Evolutionary conservation across 1,140 invertebrate species (phyloP), one percentile per base, ranked within the genome.

Genomic region (Heliconius hermathena): DNA sequence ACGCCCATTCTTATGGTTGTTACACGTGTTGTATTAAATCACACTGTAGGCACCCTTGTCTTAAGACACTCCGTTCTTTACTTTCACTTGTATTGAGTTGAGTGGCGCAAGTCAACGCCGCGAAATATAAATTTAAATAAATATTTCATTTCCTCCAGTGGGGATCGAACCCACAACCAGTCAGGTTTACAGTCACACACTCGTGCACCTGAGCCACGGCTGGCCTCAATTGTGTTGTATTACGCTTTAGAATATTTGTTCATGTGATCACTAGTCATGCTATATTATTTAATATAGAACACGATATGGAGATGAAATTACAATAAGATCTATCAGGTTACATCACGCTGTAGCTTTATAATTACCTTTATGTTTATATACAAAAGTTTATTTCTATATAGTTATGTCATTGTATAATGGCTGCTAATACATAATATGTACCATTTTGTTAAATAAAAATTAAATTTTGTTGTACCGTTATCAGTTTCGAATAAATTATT

Each of bases 261-360:
- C 60, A 66, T 26, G 60, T 66, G 49, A 52, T 52, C 18, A 20
- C 18, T 8, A 2, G 22, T 46, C 60, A 76, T 76, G 38, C 18
- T 26, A 22, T 76, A 57, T 46, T 22, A 29, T 20, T 70, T 38
- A 29, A 36, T 38, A 22, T 9, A 60, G 20, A 18, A 16, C 16
- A 60, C 26, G 22, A 76, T 41, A 70, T 9, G 38, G 66, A 71
- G 74, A 76, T 76, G 60, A 26, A 71, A 76, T 76, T 76, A 76
- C 74, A 76, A 70, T 76, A 49, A 41, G 18, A 49, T 26, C 5
- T 76, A 76, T 74, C 73, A 20, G n/a, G 20, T 74, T 74, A 74
- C 16, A 52, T 66, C 60, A 66, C 11, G 60, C 11, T 13, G 18
- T 29, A 66, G 3, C 54, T 29, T 22, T 4, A 66, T 60, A 66